phyloP scores from a whole-genome alignment of 64 coral and sea anemone species.

The Porites australiensis region DNA sequence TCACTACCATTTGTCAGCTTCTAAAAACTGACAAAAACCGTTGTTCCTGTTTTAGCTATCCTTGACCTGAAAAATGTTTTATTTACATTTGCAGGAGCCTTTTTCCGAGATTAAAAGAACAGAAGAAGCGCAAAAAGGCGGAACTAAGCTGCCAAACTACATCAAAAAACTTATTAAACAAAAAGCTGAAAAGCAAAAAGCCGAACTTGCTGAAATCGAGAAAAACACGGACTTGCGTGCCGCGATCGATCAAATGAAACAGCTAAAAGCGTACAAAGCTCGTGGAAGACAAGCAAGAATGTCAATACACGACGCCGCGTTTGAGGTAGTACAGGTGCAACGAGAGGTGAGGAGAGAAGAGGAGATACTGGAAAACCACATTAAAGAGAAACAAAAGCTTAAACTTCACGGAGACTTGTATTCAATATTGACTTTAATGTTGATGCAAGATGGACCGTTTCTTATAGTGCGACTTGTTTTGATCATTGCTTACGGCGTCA shows the following conservation, averaged over 20 bases:
- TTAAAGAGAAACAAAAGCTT: constrained; percentile 83
- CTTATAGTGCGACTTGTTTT: constrained; percentile 85
- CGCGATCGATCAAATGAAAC: constrained; percentile 25
- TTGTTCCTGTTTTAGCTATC: background rate
- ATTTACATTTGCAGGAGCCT: constrained; percentile 5
- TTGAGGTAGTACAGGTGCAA: constrained; percentile 85
- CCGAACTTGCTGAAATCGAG: constrained; percentile 65
- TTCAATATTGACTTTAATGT: constrained; percentile 87
- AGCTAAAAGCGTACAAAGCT: constrained; percentile 22
- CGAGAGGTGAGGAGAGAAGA: constrained; percentile 83
- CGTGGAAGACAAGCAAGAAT: constrained; percentile 62
- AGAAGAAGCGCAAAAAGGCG: background rate
- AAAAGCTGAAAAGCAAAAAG: constrained; percentile 59
- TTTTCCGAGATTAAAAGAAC: constrained; percentile 19
- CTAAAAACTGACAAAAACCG: no score
- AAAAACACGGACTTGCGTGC: constrained; percentile 33
- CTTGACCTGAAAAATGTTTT: background rate
- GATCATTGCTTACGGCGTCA: constrained; percentile 80
- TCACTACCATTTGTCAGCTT: no score
- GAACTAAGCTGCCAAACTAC: constrained; percentile 80
- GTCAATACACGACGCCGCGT: constrained; percentile 86
- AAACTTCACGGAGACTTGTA: constrained; percentile 96
- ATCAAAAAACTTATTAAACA: constrained; percentile 79
- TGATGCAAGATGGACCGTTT: constrained; percentile 99
- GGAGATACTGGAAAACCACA: constrained; percentile 80